Base-by-base conservation (phyloP, 2,888 invertebrate genomes). In the Orthonychiurus folsomi region DNA sequence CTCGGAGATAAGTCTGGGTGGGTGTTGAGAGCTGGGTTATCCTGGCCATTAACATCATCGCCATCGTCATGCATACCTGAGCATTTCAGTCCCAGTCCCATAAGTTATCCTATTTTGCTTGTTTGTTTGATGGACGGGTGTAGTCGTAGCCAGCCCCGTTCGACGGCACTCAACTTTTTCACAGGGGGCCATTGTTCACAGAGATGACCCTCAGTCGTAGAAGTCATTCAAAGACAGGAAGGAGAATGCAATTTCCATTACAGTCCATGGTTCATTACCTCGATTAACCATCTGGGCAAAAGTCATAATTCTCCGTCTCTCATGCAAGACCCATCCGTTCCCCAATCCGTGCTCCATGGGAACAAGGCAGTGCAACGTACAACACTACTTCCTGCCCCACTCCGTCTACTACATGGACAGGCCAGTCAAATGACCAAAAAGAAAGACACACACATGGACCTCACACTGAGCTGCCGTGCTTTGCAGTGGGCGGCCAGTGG, bases 211-310 rank as follows among this genome's bases (percentile, higher is more conserved):
- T 37, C 15, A 37, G 9, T 37, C 15, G 37, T 9, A 15, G 37
- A 5, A 37, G 37, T 37, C 37, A 37, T 37, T 37, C 9, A 37
- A 15, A 9, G 50, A 57, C 50, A 61, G 61, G 62, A 62, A 62
- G 57, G 62, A 62, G 57, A 64, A 60, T 60, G 66, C 58, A 65
- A 65, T 67, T 67, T 61, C 67, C 63, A 67, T 63, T 64, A 61
- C 58, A 61, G 60, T 67, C 65, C 64, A 65, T 65, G 67, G 64
- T 65, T 67, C 67, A 67, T 67, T 67, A 67, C 67, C 63, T 55
- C 67, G 63, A 67, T 67, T 67, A 67, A 67, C 65, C 65, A 64
- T 60, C 64, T 67, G 65, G 56, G 63, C 65, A 67, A 37, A 9
- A 62, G 61, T 57, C 59, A 61, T 62, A 66, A 64, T 65, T 65